These are phyloP conservation scores for Mormyrops boulengeri DNA, from an alignment of 2,797 vertebrate species.

Conservation along the genomic window DNA sequence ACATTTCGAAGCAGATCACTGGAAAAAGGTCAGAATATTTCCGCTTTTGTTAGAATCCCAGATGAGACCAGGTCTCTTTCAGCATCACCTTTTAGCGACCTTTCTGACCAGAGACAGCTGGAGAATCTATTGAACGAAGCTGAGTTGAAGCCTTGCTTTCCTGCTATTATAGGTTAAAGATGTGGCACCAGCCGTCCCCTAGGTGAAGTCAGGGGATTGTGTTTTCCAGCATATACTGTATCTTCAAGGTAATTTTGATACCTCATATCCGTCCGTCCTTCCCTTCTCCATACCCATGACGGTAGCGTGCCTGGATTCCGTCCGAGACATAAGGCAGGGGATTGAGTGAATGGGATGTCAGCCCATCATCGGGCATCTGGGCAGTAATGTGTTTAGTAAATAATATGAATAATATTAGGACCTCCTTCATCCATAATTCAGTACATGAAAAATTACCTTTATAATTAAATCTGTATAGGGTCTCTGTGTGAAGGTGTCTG, in stretches of 20 bases:
- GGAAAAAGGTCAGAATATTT: conserved; percentile 27
- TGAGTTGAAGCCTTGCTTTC: background rate
- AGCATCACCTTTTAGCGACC: conserved; percentile 16
- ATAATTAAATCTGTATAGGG: background rate
- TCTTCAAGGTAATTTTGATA: background rate
- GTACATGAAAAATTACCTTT: background rate
- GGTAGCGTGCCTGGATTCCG: background rate
- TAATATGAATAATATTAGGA: conserved; percentile 7
- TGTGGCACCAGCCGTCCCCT: background rate
- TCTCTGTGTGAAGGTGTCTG: background rate
- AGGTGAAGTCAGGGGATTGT: background rate
- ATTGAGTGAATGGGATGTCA: background rate
- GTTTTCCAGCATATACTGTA: background rate
- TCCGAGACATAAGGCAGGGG: background rate
- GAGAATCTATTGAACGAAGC: conserved; percentile 22
- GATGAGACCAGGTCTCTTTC: conserved; percentile 25
- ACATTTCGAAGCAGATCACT: background rate
- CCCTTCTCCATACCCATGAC: background rate
- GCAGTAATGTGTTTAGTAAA: conserved; percentile 14
- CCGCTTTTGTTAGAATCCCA: background rate
- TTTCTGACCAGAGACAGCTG: conserved; percentile 23
- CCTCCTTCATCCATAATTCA: background rate
- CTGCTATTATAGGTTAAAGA: background rate
- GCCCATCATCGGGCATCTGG: background rate
- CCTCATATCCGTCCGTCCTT: background rate